Base-by-base conservation (phyloP, 1,140 invertebrate genomes). In the Polyergus mexicanus region DNA sequence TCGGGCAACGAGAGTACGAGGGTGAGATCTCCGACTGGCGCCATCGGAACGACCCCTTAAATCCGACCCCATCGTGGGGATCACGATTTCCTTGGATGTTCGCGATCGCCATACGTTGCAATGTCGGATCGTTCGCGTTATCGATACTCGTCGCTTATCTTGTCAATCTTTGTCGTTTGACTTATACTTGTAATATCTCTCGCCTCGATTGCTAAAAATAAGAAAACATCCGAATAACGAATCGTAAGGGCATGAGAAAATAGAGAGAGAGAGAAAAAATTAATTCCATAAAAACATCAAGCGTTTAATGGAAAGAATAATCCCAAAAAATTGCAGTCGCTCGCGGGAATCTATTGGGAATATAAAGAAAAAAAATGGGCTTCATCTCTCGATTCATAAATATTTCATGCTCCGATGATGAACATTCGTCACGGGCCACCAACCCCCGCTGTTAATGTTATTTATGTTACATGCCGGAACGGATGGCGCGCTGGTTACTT, bases 21-120 rank as follows among this genome's bases (percentile, higher is more conserved):
- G 63, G 56, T 41, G 38, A 75, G 22, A 16, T 85, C 13, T 56
- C 66, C 51, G 88, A 84, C 80, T 85, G 75, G 74, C 81, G 85
- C 84, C 86, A 71, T 80, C 63, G 58, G 47, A 85, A 87, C 85
- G 80, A 91, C 91, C 90, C 88, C 88, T 86, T 86, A 85, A 91
- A 90, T 66, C 60, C 88, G 54, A 92, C 81, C 91, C 88, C 58
- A 62, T 54, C 13, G 16, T 58, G 47, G 28, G 28, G 35, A 85
- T 89, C 60, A 38, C 35, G 1, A 35, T 28, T 74, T 78, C 54
- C 66, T n/a, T 16, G 69, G 77, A 89, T 72, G 16, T 56, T 58
- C 19, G 41, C 10, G 71, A 54, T 81, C n/a, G 80, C 63, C 62
- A 47, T 25, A n/a, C 11, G 38, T 2, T 19, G 44, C 25, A 60